phyloP scores from a whole-genome alignment of 2,113 vertebrate species.

The Agelaius tricolor region DNA sequence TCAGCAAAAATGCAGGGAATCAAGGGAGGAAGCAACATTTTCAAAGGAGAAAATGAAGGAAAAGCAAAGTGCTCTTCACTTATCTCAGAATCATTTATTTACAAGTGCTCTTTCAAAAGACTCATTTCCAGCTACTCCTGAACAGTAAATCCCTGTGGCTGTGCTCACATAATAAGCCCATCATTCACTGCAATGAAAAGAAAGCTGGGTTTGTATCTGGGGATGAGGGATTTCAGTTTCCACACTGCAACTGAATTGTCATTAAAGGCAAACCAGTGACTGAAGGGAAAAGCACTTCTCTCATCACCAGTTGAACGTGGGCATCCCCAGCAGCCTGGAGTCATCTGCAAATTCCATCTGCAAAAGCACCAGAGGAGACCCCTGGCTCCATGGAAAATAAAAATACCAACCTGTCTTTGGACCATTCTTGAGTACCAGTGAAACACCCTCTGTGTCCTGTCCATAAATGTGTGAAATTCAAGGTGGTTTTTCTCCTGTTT shows the following conservation, averaged over 20 bases:
- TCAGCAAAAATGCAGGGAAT: background rate
- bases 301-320: background rate
- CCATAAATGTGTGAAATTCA: background rate
- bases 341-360: background rate
- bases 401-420: background rate
- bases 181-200: background rate
- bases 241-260: background rate
- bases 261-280: background rate
- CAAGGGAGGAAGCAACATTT: background rate
- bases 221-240: background rate
- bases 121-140: background rate
- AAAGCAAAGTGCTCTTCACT: background rate
- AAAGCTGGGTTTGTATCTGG: background rate
- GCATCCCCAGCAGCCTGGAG: background rate
- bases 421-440: background rate
- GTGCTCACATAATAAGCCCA: background rate
- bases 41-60: background rate
- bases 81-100: background rate
- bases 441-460: background rate
- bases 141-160: background rate
- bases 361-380: background rate
- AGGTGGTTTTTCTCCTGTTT: accelerated
- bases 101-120: background rate
- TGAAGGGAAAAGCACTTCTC: background rate
- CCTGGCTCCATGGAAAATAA: background rate